These are phyloP conservation scores for Pollenia angustigena DNA, from an alignment of 2,888 invertebrate species.

Conservation along the genomic window DNA sequence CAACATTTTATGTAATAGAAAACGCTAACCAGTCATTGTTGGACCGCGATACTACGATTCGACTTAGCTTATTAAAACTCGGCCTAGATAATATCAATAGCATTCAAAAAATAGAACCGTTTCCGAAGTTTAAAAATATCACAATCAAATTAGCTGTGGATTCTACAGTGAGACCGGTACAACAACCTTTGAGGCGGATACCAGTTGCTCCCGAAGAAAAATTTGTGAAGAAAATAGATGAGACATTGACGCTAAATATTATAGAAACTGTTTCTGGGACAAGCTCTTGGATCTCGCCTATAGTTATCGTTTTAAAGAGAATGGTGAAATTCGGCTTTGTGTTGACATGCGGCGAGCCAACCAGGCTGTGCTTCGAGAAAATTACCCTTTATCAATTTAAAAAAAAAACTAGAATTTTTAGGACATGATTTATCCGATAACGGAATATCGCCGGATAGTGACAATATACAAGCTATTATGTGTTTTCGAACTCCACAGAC, in stretches of 20 bases:
- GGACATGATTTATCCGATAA: constrained; percentile 65
- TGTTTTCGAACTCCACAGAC: constrained; percentile 75
- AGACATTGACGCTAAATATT: constrained; percentile 71
- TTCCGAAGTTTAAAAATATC: no score
- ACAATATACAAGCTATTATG: constrained; percentile 73
- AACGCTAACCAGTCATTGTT: accelerated
- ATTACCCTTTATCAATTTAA: constrained; percentile 76
- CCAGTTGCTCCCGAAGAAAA: constrained; percentile 73
- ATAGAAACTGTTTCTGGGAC: constrained; percentile 55
- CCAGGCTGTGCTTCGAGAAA: constrained; percentile 51
- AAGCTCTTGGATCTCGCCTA: constrained; percentile 79
- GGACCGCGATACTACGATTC: accelerated
- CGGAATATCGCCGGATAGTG: constrained; percentile 72
- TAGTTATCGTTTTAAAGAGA: constrained; percentile 55
- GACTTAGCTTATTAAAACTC: no score
- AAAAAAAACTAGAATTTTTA: constrained; percentile 54
- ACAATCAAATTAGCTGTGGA: no score
- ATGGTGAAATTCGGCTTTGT: constrained; percentile 37
- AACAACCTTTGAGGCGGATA: no score
- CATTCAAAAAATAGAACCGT: no score
- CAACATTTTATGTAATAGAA: no score
- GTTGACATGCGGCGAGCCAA: background rate
- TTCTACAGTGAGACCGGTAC: no score
- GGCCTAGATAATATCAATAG: no score
- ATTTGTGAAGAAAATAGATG: constrained; percentile 68